Conservation (phyloP, 2,888 invertebrate species). For the Parasteatoda lunata region DNA sequence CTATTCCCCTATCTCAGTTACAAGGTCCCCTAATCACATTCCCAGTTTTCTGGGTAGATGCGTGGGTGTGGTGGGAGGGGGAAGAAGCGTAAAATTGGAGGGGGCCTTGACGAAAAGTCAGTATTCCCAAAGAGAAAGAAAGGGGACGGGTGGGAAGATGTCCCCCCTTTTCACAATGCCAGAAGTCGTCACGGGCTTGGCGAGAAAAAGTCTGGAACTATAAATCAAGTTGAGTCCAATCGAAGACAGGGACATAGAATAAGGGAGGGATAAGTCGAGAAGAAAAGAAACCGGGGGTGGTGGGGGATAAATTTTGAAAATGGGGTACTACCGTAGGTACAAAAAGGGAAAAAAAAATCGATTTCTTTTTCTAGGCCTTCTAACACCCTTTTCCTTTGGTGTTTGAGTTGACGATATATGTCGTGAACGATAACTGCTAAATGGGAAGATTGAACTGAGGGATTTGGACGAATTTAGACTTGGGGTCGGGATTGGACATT, state of each 20-base stretch:
- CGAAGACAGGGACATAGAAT: conserved; percentile 38
- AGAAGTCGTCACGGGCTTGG: conserved; percentile 31
- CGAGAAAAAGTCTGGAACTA: conserved; percentile 38
- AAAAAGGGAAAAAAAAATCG: conserved; percentile 35
- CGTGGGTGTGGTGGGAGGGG: not conserved
- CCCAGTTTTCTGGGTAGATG: conserved; percentile 21
- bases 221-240: conserved; percentile 60
- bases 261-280: conserved; percentile 32
- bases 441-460: conserved; percentile 14
- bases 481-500: conserved; percentile 1
- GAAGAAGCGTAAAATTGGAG: conserved; percentile 35
- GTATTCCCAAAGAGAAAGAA: not conserved
- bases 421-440: conserved; percentile 33
- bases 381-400: conserved; percentile 51
- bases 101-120: conserved; percentile 17
- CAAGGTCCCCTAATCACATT: conserved; percentile 65
- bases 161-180: conserved; percentile 41
- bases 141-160: conserved; percentile 15
- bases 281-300: conserved; percentile 3
- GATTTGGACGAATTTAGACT: conserved; percentile 43
- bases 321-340: conserved; percentile 23
- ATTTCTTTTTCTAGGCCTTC: conserved; percentile 25
- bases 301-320: conserved; percentile 44
- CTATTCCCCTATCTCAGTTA: conserved; percentile 55
- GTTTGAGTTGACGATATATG: conserved; percentile 34